A percentile compares a stretch with the other conserved stretches of the same genome.
Evolutionary conservation across 2,797 vertebrate species (phyloP).

Genomic region (Sebastes paucispinis): DNA sequence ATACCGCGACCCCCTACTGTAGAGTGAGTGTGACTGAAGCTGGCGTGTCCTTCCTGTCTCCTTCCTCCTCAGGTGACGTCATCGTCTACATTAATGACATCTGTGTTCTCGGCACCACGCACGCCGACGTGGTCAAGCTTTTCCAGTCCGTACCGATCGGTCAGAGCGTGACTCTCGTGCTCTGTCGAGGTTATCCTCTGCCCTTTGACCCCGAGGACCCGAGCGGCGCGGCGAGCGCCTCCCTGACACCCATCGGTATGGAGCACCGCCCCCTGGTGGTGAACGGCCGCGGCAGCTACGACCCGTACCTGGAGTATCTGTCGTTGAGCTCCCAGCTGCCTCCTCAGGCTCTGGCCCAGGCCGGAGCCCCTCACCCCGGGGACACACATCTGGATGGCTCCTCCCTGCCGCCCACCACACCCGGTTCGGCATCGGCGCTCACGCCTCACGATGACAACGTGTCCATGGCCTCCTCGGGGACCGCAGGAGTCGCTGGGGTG

Average conservation of each 20-base stretch:
- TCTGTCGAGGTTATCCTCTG: conserved; percentile 97
- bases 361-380: conserved; percentile 87
- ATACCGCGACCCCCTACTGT: too few relatives aligned
- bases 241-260: conserved; percentile 92
- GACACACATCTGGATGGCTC: conserved; percentile 96
- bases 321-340: conserved; percentile 96
- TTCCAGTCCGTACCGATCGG: conserved; percentile 99
- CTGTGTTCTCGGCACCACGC: conserved; percentile 97
- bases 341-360: conserved; percentile 88
- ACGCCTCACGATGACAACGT: conserved; percentile 92
- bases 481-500: conserved; percentile 83
- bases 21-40: conserved; percentile 1
- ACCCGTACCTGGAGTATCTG: conserved; percentile 99
- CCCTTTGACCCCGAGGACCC: conserved; percentile 98
- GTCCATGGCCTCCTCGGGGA: conserved; percentile 96
- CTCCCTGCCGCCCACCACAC: conserved; percentile 86
- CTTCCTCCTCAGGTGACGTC: conserved; percentile 89
- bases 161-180: conserved; percentile 97
- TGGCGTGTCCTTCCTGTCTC: neutral
- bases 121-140: conserved; percentile 98
- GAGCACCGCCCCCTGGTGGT: conserved; percentile 93
- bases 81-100: conserved; percentile 99
- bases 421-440: conserved; percentile 74
- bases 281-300: conserved; percentile 96
- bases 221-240: conserved; percentile 77